These are phyloP conservation scores for Pangasianodon hypophthalmus DNA, from an alignment of 2,113 vertebrate species.

Conservation along the genomic window DNA sequence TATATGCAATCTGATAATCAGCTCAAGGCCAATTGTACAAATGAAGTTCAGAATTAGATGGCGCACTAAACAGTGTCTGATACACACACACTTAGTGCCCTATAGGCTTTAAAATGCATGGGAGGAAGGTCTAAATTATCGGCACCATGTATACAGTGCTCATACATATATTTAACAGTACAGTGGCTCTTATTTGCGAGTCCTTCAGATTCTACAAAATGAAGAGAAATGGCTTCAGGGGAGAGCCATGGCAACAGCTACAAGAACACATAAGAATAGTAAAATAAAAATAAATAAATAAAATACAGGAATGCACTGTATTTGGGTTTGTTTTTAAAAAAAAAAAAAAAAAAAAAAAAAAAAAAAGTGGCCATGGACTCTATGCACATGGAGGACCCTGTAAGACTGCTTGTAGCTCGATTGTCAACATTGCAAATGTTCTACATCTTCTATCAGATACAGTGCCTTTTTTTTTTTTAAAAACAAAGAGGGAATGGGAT, in stretches of 20 bases:
- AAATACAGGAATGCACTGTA: background rate
- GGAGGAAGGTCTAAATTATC: background rate
- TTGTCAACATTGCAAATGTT: conserved; percentile 48
- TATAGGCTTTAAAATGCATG: background rate
- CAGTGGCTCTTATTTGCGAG: background rate
- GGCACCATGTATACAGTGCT: background rate
- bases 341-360: too few species aligned
- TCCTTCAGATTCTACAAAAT: background rate
- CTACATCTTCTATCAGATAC: conserved; percentile 6
- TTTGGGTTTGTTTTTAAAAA: too few species aligned
- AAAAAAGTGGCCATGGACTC: background rate
- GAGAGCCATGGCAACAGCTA: background rate
- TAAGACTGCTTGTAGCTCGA: conserved; percentile 32
- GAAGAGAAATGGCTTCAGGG: background rate
- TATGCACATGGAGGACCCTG: background rate
- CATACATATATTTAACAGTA: conserved; percentile 20
- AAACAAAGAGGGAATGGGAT: background rate
- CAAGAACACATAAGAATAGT: background rate
- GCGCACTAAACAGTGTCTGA: background rate
- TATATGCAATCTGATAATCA: background rate
- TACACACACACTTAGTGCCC: background rate
- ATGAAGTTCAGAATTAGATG: background rate
- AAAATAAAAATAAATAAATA: background rate
- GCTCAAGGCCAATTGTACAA: background rate
- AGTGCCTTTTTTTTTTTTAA: conserved; percentile 25